A percentile compares a stretch with the other conserved stretches of the same genome.
Evolutionary conservation across 2,113 vertebrate species (phyloP).

Genomic region (Tupaia tana): DNA sequence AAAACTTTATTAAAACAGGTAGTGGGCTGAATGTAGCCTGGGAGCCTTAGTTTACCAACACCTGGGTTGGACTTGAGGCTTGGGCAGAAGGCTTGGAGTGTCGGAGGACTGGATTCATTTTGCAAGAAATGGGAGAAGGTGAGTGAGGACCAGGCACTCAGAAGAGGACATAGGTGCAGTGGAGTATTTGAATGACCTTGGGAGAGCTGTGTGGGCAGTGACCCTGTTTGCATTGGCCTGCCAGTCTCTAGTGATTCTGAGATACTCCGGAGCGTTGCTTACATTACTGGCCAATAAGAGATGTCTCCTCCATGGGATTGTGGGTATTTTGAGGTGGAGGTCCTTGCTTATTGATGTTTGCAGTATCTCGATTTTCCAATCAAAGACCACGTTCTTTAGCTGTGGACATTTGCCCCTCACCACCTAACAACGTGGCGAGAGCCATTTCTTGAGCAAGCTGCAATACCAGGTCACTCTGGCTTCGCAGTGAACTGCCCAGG

Average conservation of each 20-base stretch:
- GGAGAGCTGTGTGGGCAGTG: not conserved
- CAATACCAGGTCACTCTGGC: not conserved
- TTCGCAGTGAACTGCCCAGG: constrained; percentile 54
- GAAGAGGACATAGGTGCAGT: not conserved
- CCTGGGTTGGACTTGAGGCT: not conserved
- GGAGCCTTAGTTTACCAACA: not conserved
- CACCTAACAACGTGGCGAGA: rapidly evolving
- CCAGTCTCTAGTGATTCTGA: not conserved
- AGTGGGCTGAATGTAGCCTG: not conserved
- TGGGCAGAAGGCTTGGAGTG: not conserved
- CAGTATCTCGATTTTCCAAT: not conserved
- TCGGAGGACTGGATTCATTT: not conserved
- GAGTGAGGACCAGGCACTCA: not conserved
- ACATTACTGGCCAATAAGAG: not conserved
- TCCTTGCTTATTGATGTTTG: not conserved
- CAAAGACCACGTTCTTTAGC: not conserved
- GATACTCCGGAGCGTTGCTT: not conserved
- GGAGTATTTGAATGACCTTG: not conserved
- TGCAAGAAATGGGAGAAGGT: not conserved
- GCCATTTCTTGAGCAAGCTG: not conserved
- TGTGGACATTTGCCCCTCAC: not conserved
- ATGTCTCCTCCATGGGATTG: not conserved
- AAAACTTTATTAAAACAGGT: not conserved
- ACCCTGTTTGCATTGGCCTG: not conserved
- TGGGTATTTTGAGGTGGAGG: not conserved